These are phyloP conservation scores for Parelbella ahira DNA, from an alignment of 2,888 invertebrate species.

Conservation along the genomic window DNA sequence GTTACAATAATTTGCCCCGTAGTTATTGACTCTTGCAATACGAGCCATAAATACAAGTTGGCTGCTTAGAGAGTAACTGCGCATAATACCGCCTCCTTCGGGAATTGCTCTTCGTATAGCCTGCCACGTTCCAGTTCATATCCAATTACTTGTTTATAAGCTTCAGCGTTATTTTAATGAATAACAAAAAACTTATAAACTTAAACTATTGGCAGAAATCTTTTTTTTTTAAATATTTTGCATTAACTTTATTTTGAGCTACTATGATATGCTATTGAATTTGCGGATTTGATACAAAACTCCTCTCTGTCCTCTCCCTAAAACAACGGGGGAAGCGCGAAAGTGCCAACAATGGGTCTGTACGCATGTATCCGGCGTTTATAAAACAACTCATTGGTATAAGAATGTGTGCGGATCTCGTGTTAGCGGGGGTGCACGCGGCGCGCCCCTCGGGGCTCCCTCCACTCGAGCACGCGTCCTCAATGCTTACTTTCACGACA, in stretches of 20 bases:
- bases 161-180: too few species aligned
- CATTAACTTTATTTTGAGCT: too few species aligned
- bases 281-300: too few species aligned
- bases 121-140: conserved; percentile 4
- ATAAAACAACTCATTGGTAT: conserved; percentile 33
- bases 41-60: conserved; percentile 40
- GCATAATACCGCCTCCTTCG: conserved; percentile 24
- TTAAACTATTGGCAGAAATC: too few species aligned
- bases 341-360: conserved; percentile 32
- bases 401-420: conserved; percentile 30
- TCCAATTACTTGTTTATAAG: not conserved
- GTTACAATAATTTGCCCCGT: conserved; percentile 55
- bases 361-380: conserved; percentile 41
- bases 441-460: conserved; percentile 32
- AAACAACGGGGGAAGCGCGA: not conserved
- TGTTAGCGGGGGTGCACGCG: conserved; percentile 31
- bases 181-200: too few species aligned
- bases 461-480: conserved; percentile 53
- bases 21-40: conserved; percentile 49
- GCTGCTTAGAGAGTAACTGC: conserved; percentile 35
- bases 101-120: conserved; percentile 21
- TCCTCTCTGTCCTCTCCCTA: too few species aligned
- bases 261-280: too few species aligned
- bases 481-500: conserved; percentile 37
- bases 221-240: too few species aligned